Evolutionary conservation across 2,888 invertebrate genomes (phyloP).

Genomic region (Agrotis ipsilon): DNA sequence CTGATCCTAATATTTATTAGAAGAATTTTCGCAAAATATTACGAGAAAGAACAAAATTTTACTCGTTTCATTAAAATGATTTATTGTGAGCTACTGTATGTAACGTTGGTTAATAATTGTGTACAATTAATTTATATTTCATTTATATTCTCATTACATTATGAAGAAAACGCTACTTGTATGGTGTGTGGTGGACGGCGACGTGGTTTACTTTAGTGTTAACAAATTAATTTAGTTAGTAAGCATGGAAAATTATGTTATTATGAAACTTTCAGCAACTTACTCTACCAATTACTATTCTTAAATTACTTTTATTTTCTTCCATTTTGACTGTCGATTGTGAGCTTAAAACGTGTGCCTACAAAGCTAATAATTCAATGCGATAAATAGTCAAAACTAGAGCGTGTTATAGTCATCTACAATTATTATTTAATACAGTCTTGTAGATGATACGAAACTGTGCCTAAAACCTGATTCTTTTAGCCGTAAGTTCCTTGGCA

Average conservation of each 20-base stretch:
- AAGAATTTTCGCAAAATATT: constrained; percentile 56
- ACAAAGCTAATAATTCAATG: not conserved
- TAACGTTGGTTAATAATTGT: constrained; percentile 58
- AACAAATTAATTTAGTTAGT: constrained; percentile 1
- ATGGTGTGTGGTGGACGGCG: not conserved
- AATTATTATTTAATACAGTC: constrained; percentile 23
- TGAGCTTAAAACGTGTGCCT: no score
- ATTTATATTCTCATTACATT: constrained; percentile 38
- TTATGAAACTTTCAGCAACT: not conserved
- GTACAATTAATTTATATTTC: constrained; percentile 51
- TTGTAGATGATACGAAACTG: constrained; percentile 35
- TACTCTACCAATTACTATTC: no score
- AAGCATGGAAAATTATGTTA: not conserved
- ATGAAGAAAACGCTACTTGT: constrained; percentile 14
- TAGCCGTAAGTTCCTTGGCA: constrained; percentile 43
- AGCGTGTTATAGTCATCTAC: constrained; percentile 1
- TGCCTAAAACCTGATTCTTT: constrained; percentile 41
- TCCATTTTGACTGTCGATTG: no score
- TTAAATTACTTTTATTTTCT: no score
- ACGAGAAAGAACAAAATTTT: constrained; percentile 54
- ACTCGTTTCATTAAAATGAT: constrained; percentile 57
- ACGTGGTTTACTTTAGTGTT: constrained; percentile 1
- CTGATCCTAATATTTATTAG: constrained; percentile 61
- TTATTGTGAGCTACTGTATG: constrained; percentile 38
- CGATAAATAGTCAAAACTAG: not conserved